Evolutionary conservation across 2,113 vertebrate species (phyloP).

Genomic region (Microcebus murinus): DNA sequence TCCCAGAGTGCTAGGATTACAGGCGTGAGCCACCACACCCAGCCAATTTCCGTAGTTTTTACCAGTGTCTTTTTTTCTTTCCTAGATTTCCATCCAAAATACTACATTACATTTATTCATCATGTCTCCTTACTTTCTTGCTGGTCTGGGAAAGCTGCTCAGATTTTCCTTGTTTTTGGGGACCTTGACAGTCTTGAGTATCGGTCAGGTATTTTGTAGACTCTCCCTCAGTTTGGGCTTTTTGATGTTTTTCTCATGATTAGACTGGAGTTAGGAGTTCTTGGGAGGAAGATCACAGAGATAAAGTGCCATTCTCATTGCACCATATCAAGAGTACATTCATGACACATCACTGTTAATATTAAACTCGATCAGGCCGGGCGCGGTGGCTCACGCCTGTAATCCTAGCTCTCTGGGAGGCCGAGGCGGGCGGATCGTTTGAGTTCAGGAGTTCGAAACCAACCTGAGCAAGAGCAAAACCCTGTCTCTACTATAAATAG

Average conservation of each 20-base stretch:
- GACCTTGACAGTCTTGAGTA: background rate
- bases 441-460: too few relatives aligned
- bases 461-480: too few relatives aligned
- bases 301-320: background rate
- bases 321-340: background rate
- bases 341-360: background rate
- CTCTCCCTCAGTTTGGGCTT: background rate
- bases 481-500: too few relatives aligned
- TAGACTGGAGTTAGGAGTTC: background rate
- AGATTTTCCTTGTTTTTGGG: background rate
- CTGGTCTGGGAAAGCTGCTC: background rate
- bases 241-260: background rate
- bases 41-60: background rate
- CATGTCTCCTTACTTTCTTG: background rate
- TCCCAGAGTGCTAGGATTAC: too few relatives aligned
- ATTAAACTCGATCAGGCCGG: background rate
- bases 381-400: too few relatives aligned
- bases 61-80: background rate
- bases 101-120: background rate
- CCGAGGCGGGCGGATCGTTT: too few relatives aligned
- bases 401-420: too few relatives aligned
- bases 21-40: too few relatives aligned
- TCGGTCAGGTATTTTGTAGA: background rate
- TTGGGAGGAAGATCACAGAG: background rate
- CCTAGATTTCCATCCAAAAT: background rate